Percentiles rank a stretch among this genome's conserved stretches.
These are phyloP conservation scores for Elmis aenea DNA, from an alignment of 2,888 invertebrate genomes.

Conservation along the genomic window DNA sequence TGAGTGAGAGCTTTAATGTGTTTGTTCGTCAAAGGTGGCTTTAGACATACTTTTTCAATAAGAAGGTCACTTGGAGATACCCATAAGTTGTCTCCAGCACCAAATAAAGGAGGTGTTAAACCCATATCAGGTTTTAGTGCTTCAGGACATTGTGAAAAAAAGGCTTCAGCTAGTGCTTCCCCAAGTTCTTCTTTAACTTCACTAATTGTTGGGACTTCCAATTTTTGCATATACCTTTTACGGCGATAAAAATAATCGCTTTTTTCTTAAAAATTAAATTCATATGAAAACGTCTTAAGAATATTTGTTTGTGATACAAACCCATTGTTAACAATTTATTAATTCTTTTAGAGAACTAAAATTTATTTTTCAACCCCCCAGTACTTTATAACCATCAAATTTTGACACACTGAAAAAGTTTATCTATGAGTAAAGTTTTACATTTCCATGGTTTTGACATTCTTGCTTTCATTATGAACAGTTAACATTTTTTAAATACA, in stretches of 20 bases:
- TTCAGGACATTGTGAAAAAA: conserved; percentile 37
- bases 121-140: conserved; percentile 36
- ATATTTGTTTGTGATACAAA: no score
- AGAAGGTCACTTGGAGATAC: conserved; percentile 46
- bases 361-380: no score
- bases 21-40: conserved; percentile 42
- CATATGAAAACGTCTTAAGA: no score
- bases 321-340: no score
- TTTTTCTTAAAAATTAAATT: conserved; percentile 19
- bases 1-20: conserved; percentile 44
- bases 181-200: conserved; percentile 40
- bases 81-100: conserved; percentile 43
- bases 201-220: conserved; percentile 39
- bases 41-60: conserved; percentile 42
- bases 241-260: conserved; percentile 32
- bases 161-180: conserved; percentile 34
- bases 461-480: no score
- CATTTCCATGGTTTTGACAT: no score
- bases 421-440: no score
- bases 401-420: no score
- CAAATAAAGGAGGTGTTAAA: conserved; percentile 35
- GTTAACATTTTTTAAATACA: no score
- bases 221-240: conserved; percentile 24
- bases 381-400: no score
- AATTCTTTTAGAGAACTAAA: no score